Evolutionary conservation across 2,888 invertebrate genomes (phyloP).

Genomic region (Drosophila koepferae): DNA sequence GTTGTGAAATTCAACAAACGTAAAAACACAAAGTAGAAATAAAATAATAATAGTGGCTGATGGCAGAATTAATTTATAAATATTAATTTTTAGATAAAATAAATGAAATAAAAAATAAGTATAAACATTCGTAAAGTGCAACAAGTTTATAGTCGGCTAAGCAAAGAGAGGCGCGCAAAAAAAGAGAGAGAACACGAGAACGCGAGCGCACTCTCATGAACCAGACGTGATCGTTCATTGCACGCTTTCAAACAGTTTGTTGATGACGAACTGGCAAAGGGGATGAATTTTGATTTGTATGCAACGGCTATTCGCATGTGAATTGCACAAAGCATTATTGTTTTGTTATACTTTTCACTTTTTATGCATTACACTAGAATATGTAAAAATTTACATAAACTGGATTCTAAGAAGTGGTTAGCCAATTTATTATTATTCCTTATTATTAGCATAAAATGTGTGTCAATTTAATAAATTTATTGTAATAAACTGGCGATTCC

Average conservation of each 20-base stretch:
- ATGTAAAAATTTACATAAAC: background rate
- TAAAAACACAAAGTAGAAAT: background rate
- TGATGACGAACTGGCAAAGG: constrained; percentile 3
- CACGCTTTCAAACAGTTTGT: constrained; percentile 2
- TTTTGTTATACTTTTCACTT: too few relatives aligned
- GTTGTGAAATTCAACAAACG: constrained; percentile 65
- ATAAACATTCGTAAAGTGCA: background rate
- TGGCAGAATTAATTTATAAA: background rate
- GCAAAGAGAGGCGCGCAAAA: background rate
- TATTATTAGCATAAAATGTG: too few relatives aligned
- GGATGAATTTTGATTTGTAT: constrained; percentile 4
- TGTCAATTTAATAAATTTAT: too few relatives aligned
- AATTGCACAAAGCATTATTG: background rate
- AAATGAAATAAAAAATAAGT: background rate
- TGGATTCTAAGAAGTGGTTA: background rate
- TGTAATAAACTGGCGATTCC: too few relatives aligned
- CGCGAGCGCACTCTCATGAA: background rate
- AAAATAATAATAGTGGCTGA: background rate
- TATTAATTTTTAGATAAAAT: background rate
- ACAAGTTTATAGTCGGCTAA: background rate
- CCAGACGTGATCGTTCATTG: constrained; percentile 58
- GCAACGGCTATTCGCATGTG: background rate
- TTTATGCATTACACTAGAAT: background rate
- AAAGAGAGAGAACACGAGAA: background rate
- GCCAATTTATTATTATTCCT: too few relatives aligned